Evolutionary conservation across 2,888 invertebrate genomes (phyloP).

Genomic region (Orthosia cruda): DNA sequence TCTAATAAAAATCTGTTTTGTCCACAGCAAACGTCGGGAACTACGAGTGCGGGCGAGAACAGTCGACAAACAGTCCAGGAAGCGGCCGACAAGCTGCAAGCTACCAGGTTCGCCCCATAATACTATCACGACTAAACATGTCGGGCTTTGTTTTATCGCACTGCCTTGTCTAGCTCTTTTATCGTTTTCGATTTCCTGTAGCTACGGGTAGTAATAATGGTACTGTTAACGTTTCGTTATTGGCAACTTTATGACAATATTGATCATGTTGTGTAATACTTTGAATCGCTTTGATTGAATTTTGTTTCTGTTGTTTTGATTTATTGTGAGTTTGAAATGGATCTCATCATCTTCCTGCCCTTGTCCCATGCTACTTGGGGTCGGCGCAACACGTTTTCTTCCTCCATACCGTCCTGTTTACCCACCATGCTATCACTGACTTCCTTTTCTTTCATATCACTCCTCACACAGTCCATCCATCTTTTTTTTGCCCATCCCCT

Average conservation of each 20-base stretch:
- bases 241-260: constrained; percentile 16
- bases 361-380: too few relatives aligned
- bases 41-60: constrained; percentile 86
- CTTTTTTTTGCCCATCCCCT: too few relatives aligned
- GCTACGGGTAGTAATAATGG: constrained; percentile 28
- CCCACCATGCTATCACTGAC: too few relatives aligned
- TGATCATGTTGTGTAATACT: constrained; percentile 18
- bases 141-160: constrained; percentile 18
- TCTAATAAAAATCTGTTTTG: constrained; percentile 71
- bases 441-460: too few relatives aligned
- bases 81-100: constrained; percentile 81
- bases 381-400: too few relatives aligned
- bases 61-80: constrained; percentile 83
- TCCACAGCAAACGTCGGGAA: constrained; percentile 87
- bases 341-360: too few relatives aligned
- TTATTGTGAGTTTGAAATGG: background rate
- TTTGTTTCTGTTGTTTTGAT: background rate
- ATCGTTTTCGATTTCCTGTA: constrained; percentile 38
- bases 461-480: too few relatives aligned
- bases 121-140: constrained; percentile 34
- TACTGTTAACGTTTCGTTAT: constrained; percentile 25
- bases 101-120: constrained; percentile 81
- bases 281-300: constrained; percentile 16
- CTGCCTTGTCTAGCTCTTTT: constrained; percentile 23
- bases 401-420: too few relatives aligned